phyloP scores from a whole-genome alignment of 1,140 invertebrate species.

The Atta texana region DNA sequence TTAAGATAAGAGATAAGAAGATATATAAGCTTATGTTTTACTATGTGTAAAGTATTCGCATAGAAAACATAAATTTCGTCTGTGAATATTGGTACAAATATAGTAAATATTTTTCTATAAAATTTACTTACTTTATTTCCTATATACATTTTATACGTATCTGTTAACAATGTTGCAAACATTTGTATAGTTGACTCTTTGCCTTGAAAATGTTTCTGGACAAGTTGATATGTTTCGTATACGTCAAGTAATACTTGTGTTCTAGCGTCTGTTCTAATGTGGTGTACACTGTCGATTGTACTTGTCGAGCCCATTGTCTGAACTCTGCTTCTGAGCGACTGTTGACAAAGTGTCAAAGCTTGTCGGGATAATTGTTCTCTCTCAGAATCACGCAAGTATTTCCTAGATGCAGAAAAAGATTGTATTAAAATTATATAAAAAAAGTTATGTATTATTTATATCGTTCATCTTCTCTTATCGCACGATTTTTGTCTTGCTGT shows the following conservation, averaged over 20 bases:
- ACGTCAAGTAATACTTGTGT: conserved; percentile 88
- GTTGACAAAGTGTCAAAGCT: conserved; percentile 90
- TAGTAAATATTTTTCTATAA: neutral
- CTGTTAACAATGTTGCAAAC: conserved; percentile 87
- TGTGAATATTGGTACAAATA: neutral
- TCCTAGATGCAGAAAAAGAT: conserved; percentile 83
- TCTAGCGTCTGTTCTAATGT: conserved; percentile 76
- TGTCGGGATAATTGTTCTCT: conserved; percentile 91
- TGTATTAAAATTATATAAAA: neutral
- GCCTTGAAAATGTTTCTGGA: conserved; percentile 87
- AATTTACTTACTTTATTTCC: conserved; percentile 82
- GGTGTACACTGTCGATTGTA: conserved; percentile 63
- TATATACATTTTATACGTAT: conserved; percentile 87
- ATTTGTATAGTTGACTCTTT: conserved; percentile 85
- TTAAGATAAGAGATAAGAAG: neutral
- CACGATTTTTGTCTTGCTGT: neutral
- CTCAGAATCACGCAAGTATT: conserved; percentile 93
- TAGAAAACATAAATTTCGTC: neutral
- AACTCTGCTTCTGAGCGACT: conserved; percentile 87
- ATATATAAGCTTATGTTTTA: neutral
- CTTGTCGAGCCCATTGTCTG: conserved; percentile 78
- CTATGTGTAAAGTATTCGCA: neutral
- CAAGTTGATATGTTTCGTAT: conserved; percentile 88
- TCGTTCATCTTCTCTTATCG: neutral
- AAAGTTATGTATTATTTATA: neutral